phyloP scores from a whole-genome alignment of 2,888 invertebrate species.

The Erannis defoliaria region DNA sequence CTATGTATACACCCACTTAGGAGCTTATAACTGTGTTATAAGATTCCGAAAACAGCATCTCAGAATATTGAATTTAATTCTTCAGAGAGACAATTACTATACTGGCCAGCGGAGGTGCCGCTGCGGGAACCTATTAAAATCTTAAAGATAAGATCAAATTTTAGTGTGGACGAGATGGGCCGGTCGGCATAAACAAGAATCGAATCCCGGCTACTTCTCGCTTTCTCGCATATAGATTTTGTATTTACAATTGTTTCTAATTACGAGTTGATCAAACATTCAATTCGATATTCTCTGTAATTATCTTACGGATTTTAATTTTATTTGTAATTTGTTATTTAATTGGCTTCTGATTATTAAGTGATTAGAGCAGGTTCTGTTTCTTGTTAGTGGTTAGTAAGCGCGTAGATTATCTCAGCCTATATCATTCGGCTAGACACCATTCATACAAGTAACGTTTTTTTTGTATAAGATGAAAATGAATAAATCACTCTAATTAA shows the following conservation, averaged over 20 bases:
- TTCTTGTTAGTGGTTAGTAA: conserved; percentile 51
- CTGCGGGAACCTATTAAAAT: conserved; percentile 85
- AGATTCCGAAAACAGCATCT: conserved; percentile 53
- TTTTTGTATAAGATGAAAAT: neutral
- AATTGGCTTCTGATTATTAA: conserved; percentile 79
- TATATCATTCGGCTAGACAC: neutral
- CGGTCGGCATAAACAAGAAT: conserved; percentile 77
- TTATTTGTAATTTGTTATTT: conserved; percentile 80
- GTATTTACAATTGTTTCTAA: conserved; percentile 83
- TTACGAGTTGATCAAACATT: conserved; percentile 81
- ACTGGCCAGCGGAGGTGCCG: conserved; percentile 76
- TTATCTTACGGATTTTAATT: conserved; percentile 73
- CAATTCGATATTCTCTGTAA: conserved; percentile 80
- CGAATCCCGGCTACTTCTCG: conserved; percentile 73
- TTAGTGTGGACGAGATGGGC: conserved; percentile 81
- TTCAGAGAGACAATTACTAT: conserved; percentile 77
- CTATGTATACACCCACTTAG: too few species aligned
- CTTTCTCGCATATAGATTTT: conserved; percentile 74
- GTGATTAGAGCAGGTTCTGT: conserved; percentile 57
- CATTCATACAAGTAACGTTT: neutral
- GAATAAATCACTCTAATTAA: neutral
- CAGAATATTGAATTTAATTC: conserved; percentile 79
- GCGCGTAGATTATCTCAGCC: conserved; percentile 23
- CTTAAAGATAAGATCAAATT: conserved; percentile 83
- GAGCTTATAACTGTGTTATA: neutral